Conservation (phyloP, 2,888 invertebrate species). For the Drosophila kambysellisi region DNA sequence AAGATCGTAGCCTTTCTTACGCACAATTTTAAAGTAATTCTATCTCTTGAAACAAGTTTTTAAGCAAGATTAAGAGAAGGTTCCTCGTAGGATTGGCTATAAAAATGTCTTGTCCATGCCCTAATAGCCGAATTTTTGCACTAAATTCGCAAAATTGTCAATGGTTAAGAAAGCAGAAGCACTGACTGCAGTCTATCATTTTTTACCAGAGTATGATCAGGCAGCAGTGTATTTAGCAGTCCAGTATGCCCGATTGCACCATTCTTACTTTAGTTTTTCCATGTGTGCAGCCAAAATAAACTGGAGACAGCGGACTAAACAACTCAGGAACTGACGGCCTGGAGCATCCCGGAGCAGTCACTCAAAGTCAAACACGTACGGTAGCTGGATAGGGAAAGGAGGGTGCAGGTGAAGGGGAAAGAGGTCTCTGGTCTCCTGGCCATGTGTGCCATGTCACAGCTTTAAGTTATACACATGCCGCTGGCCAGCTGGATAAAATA, state of each 20-base stretch:
- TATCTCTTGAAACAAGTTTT: background rate
- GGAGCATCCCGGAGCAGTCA: slow-evolving; percentile 24
- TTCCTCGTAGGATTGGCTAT: background rate
- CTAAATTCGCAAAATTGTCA: too few species aligned
- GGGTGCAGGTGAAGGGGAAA: background rate
- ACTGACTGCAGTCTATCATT: background rate
- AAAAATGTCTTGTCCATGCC: background rate
- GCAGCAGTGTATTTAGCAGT: background rate
- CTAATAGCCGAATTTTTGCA: background rate
- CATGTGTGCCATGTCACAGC: slow-evolving; percentile 71
- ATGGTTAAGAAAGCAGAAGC: background rate
- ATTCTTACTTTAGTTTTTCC: slow-evolving; percentile 27
- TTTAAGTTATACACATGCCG: slow-evolving; percentile 73
- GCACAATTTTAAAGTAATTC: background rate
- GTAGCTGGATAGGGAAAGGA: slow-evolving; percentile 1
- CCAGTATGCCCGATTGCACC: background rate
- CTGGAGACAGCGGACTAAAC: slow-evolving; percentile 1
- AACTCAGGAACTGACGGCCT: background rate
- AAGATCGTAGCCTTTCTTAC: background rate
- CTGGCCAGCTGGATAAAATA: slow-evolving; percentile 24
- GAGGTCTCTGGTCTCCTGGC: slow-evolving; percentile 3
- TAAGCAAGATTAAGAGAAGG: background rate
- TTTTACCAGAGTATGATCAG: background rate
- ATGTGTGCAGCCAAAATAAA: slow-evolving; percentile 54
- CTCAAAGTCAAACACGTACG: slow-evolving; percentile 79